Evolutionary conservation across 2,888 invertebrate genomes (phyloP).

Genomic region (Agrilus biguttatus): DNA sequence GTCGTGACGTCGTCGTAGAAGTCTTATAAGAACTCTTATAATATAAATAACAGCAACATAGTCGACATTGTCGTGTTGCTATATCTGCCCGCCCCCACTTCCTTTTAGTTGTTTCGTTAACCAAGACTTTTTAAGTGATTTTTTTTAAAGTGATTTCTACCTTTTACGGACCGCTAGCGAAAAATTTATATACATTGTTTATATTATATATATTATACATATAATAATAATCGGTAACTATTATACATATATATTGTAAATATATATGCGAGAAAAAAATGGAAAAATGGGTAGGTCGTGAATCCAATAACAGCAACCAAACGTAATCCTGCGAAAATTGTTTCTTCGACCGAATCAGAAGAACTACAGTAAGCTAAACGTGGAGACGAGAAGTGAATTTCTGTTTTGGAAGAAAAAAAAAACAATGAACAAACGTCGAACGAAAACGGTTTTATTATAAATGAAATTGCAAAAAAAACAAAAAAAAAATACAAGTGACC

Average conservation of each 20-base stretch:
- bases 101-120: background rate
- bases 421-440: too few relatives aligned
- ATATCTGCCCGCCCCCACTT: too few relatives aligned
- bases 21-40: constrained; percentile 12
- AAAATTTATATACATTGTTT: constrained; percentile 31
- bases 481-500: constrained; percentile 17
- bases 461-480: background rate
- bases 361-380: background rate
- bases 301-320: background rate
- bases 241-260: too few relatives aligned
- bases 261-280: background rate
- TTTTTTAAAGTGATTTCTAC: constrained; percentile 14
- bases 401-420: constrained; percentile 1
- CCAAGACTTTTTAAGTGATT: constrained; percentile 15
- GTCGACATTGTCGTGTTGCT: background rate
- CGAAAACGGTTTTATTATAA: too few relatives aligned
- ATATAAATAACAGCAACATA: background rate
- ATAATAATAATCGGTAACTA: constrained; percentile 5
- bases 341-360: too few relatives aligned
- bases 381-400: background rate
- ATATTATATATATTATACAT: constrained; percentile 28
- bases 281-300: background rate
- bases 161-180: constrained; percentile 21
- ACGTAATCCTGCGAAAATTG: too few relatives aligned
- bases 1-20: constrained; percentile 12